Evolutionary conservation across 2,888 invertebrate species (phyloP), one percentile per base, ranked within the genome.

Genomic region (Eupelmus urozonus): DNA sequence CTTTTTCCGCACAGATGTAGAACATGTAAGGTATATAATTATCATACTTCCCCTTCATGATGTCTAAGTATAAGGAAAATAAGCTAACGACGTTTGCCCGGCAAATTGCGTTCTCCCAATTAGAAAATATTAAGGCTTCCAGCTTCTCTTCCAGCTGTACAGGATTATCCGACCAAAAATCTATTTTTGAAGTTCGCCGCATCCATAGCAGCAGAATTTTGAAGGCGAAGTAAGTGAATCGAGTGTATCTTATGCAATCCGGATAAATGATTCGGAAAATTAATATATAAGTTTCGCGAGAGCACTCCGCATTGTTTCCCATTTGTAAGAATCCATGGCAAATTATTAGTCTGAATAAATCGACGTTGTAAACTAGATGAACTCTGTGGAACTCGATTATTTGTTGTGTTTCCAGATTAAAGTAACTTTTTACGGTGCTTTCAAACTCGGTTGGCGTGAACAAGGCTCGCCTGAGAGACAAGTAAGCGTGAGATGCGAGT

Each of bases 81-180:
- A 93, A 87, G 16, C 83, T 76, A 3, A 79, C 85, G 79, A 90
- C 90, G 82, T 92, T 93, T 55, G 91, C 88, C 83, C 92, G 92
- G 82, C 92, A 90, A 11, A 93, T 90, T 25, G 92, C 91, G 82
- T 92, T 93, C 83, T 93, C 92, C 93, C 93, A 93, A 84, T 93
- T 93, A 63, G 93, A 91, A 83, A 92, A 92, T 7, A 92, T 90
- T 78, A 93, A 87, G 80, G 90, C 88, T 5, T 93, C 87, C 51
- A 93, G 82, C 81, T 86, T 89, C 9, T 89, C 85, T 82, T 91
- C 89, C 73, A 91, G 86, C n/a, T 82, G 85, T 49, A 88, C 89
- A 62, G 90, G 84, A 40, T 82, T 79, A 2, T 86, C 81, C 23
- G 62, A 40, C 87, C 88, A 87, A 59, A 90, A 90, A 76, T 85